Percentiles rank a stretch among this genome's conserved stretches.
Evolutionary conservation across 1,140 invertebrate species (phyloP).

Genomic region (Apis dorsata): DNA sequence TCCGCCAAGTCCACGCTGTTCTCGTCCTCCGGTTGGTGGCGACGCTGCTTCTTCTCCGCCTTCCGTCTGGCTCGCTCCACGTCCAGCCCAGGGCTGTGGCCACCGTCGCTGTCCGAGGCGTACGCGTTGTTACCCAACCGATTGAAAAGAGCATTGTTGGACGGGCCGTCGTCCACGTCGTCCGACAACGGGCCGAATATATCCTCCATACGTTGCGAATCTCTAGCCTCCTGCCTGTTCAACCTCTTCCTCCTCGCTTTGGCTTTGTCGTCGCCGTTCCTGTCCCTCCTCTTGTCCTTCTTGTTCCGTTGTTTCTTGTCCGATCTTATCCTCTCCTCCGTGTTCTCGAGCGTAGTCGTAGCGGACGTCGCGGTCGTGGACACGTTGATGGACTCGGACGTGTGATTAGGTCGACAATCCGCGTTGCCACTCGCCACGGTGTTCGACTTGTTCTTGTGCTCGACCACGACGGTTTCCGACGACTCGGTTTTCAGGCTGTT

Average conservation of each 20-base stretch:
- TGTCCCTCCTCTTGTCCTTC: conserved; percentile 87
- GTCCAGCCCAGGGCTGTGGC: conserved; percentile 69
- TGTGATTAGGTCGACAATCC: conserved; percentile 71
- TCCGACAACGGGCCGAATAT: conserved; percentile 93
- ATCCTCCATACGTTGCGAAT: conserved; percentile 88
- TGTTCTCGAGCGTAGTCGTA: conserved; percentile 73
- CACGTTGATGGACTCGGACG: conserved; percentile 60
- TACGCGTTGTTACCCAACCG: conserved; percentile 69
- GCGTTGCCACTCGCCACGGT: conserved; percentile 43
- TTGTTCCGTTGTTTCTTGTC: conserved; percentile 83
- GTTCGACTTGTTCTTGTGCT: conserved; percentile 73
- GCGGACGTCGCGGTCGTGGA: conserved; percentile 66
- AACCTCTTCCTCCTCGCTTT: conserved; percentile 81
- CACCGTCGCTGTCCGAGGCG: conserved; percentile 74
- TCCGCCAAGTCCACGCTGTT: conserved; percentile 90
- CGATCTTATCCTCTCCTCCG: conserved; percentile 80
- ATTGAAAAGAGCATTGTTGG: conserved; percentile 73
- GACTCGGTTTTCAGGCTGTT: conserved; percentile 77
- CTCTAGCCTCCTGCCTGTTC: conserved; percentile 77
- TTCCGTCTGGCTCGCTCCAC: conserved; percentile 75
- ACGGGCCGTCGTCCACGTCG: conserved; percentile 78
- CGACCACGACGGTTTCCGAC: conserved; percentile 62
- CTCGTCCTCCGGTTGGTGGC: conserved; percentile 83
- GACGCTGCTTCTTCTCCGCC: conserved; percentile 86
- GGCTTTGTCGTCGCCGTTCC: conserved; percentile 83